Evolutionary conservation across 2,888 invertebrate species (phyloP).

Genomic region (Pterostichus niger): DNA sequence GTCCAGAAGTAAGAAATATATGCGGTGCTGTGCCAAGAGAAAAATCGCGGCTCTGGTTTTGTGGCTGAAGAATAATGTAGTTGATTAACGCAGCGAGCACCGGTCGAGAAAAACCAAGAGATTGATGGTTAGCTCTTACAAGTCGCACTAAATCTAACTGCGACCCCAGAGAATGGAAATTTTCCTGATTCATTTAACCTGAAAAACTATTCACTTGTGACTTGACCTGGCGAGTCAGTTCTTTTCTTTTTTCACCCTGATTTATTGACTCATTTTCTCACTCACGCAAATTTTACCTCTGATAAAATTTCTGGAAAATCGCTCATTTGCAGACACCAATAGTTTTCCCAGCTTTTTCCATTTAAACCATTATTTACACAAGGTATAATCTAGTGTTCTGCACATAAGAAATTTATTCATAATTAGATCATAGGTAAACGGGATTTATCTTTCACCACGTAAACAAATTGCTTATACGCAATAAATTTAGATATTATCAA

Average conservation of each 20-base stretch:
- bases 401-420: too few species aligned
- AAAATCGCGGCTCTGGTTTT: constrained; percentile 5
- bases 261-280: constrained; percentile 54
- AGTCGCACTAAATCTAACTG: constrained; percentile 49
- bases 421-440: too few species aligned
- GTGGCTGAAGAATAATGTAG: constrained; percentile 31
- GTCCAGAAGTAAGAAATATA: constrained; percentile 55
- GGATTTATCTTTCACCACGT: too few species aligned
- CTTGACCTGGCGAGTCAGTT: constrained; percentile 3
- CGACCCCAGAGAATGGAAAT: constrained; percentile 21
- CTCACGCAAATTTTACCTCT: constrained; percentile 23
- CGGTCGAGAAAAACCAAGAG: not conserved
- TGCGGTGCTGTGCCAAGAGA: constrained; percentile 34
- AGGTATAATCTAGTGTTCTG: too few species aligned
- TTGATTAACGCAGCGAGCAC: constrained; percentile 23
- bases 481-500: too few species aligned
- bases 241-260: constrained; percentile 40
- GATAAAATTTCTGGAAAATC: constrained; percentile 10
- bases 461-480: too few species aligned
- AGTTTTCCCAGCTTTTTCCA: not conserved
- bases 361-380: not conserved
- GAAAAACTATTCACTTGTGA: constrained; percentile 55
- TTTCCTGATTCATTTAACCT: constrained; percentile 54
- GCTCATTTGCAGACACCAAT: constrained; percentile 23
- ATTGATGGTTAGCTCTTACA: constrained; percentile 45